Evolutionary conservation across 1,140 invertebrate genomes (phyloP), one percentile per base, ranked within the genome.

Genomic region (Drosophila funebris): DNA sequence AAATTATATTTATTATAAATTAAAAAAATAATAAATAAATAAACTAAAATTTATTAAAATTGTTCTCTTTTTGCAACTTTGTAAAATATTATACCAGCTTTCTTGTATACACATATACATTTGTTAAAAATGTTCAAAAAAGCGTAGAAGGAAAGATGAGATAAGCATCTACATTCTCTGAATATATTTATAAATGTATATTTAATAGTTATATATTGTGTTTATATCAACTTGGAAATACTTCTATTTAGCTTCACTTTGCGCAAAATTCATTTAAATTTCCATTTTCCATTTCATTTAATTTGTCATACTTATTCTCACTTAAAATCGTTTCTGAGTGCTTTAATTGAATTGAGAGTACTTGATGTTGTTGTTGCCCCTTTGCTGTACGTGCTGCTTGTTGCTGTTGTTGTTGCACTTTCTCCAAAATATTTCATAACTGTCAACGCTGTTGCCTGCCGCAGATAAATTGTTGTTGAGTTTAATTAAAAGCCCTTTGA

Each of bases 271-370:
- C 6, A 37, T 54, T 44, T 44, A 11, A 24, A 48, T 48, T 41
- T 48, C 0, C 18, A 58, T 48, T 57, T 78, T 69, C 50, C 52
- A 69, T 74, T 73, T 53, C 63, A 81, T 74, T 85, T 78, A 56
- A 66, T 74, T 85, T 74, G 14, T 22, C 39, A 53, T 50, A 31
- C 20, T 56, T 18, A 63, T 66, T 50, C 57, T 41, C 69, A 85
- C 76, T 77, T 46, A 22, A 67, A 53, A 66, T 61, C 60, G 31
- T 39, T 63, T 72, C n/a, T n/a, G 20, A 61, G 48, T 9, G 69
- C 69, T 85, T 78, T 85, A 85, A 87, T 87, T 85, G 73, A 74
- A 78, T 81, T 75, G 69, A 56, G 29, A 69, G 58, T 41, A 60
- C 50, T 72, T 67, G 31, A 5, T 57, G 39, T 73, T 67, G 31